phyloP scores from a whole-genome alignment of 92 coral and sea anemone genomes.

The Phenganax marumi region DNA sequence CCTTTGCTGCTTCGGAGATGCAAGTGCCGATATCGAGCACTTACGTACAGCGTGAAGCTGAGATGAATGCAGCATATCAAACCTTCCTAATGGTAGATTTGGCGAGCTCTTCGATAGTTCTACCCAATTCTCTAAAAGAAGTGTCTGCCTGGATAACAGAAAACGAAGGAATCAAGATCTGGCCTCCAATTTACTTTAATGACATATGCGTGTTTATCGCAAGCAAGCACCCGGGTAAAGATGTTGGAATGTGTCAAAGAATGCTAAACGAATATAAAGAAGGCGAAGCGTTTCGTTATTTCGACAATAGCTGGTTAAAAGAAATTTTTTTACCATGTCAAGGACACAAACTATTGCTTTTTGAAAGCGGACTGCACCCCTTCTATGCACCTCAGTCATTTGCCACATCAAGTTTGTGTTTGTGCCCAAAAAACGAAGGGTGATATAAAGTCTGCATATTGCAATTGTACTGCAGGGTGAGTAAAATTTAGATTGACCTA shows the following conservation, averaged over 20 bases:
- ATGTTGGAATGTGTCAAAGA: slow-evolving; percentile 7
- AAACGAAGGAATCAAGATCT: background rate
- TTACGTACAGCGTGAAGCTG: background rate
- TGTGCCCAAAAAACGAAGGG: slow-evolving; percentile 37
- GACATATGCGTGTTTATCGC: background rate
- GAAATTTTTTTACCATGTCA: slow-evolving; percentile 37
- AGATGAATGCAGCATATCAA: slow-evolving; percentile 1
- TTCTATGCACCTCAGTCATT: slow-evolving; percentile 39
- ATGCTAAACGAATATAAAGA: too few species aligned
- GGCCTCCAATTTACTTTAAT: background rate
- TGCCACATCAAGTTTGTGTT: slow-evolving; percentile 45
- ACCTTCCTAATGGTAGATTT: slow-evolving; percentile 2
- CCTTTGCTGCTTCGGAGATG: too few species aligned
- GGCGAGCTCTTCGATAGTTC: background rate
- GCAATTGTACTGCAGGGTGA: too few species aligned
- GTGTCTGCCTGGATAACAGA: slow-evolving; percentile 5
- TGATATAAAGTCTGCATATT: slow-evolving; percentile 46
- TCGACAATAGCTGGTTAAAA: slow-evolving; percentile 45
- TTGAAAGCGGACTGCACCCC: slow-evolving; percentile 44
- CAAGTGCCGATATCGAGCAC: too few species aligned
- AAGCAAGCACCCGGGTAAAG: background rate
- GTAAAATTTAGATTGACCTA: too few species aligned
- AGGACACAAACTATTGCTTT: too few species aligned
- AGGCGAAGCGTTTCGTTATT: too few species aligned
- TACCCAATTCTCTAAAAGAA: slow-evolving; percentile 1